Evolutionary conservation across 2,888 invertebrate species (phyloP).

Genomic region (Amblyjoppa fuscipennis): DNA sequence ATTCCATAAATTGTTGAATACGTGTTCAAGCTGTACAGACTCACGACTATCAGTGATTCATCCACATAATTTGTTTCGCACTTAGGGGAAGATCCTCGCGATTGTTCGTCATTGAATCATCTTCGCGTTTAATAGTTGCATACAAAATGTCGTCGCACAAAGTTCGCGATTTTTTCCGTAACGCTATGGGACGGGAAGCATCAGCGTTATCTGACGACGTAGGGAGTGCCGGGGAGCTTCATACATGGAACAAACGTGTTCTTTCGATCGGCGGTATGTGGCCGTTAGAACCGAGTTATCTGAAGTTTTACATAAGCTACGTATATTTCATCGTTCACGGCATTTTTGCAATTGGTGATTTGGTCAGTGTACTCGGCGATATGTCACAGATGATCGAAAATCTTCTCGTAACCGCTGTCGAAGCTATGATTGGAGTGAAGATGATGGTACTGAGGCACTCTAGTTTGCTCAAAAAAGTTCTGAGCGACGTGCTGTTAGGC

Average conservation of each 20-base stretch:
- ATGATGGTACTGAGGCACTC: constrained; percentile 51
- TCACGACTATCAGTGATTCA: too few relatives aligned
- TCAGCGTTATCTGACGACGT: constrained; percentile 38
- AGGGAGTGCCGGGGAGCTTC: constrained; percentile 21
- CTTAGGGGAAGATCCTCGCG: not conserved
- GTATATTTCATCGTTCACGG: constrained; percentile 33
- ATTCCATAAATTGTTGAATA: not conserved
- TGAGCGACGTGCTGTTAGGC: constrained; percentile 5
- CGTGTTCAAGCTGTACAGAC: not conserved
- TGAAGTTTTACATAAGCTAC: constrained; percentile 40
- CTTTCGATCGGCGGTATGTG: constrained; percentile 53
- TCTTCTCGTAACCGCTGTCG: constrained; percentile 36
- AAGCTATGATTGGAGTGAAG: constrained; percentile 44
- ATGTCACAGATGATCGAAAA: constrained; percentile 49
- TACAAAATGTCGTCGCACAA: not conserved
- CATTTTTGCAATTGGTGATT: constrained; percentile 28
- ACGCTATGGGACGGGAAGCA: not conserved
- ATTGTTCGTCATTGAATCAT: too few relatives aligned
- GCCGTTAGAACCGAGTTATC: constrained; percentile 23
- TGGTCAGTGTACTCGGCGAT: constrained; percentile 35
- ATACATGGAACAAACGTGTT: constrained; percentile 51
- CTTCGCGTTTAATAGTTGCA: too few relatives aligned
- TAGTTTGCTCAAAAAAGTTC: constrained; percentile 13
- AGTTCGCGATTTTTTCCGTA: not conserved
- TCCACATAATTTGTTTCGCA: too few relatives aligned